Evolutionary conservation across 2,888 invertebrate genomes (phyloP), one percentile per base, ranked within the genome.

Genomic region (Sinhomidia bicolor): DNA sequence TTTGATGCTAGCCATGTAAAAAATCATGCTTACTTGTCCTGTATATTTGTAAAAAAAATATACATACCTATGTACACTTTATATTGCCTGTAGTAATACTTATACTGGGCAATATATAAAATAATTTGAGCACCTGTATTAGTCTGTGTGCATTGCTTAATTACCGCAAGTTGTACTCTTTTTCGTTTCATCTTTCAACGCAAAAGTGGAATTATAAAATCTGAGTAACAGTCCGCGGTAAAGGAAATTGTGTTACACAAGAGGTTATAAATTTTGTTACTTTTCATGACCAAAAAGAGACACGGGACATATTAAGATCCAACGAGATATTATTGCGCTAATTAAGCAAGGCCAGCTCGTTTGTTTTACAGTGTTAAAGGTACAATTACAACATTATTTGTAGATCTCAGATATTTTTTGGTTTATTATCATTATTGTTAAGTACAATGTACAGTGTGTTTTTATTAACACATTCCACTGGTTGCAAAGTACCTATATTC

Each of bases 271-370:
- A 29, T 62, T 62, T 74, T 74, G 23, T 47, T 44, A 12, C 14
- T 20, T 71, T 71, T 71, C 71, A 71, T 71, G 44, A 23, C 51
- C 51, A 54, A 44, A 54, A 44, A 26, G 23, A 68, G 12, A 20
- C 41, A 71, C 26, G 20, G 54, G 51, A 54, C 32, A 17, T 29
- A 29, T 32, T n/a, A 78, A 78, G 78, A 57, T 57, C 36, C 60
- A 29, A 62, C 62, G 62, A 62, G 29, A 29, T 62, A 62, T 62
- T 4, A 29, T 29, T 10, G 26, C 14, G 14, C 62, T 62, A 62
- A 62, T 62, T 62, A 62, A 62, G 62, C 62, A 62, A 62, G 62
- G 62, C 62, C 62, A 62, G n/a, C 51, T 54, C 62, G 29, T 62
- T 62, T 29, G 54, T 54, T 17, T n/a, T 5, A 7, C 62, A 62